These are phyloP conservation scores for Acropora tenuis DNA, from an alignment of 64 coral and sea anemone genomes.

Conservation along the genomic window DNA sequence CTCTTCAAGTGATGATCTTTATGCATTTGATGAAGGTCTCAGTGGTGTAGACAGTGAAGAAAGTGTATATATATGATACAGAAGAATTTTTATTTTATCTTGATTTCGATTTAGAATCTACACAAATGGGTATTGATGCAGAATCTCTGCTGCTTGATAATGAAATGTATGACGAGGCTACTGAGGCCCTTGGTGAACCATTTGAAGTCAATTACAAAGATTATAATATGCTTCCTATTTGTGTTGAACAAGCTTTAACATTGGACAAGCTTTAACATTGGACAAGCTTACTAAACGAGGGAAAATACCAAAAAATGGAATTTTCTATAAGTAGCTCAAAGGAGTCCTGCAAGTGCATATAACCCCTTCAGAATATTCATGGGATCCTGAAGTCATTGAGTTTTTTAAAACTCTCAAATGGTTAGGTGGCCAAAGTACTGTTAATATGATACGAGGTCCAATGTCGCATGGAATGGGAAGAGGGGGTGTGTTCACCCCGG, in stretches of 20 bases:
- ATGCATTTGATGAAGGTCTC: slow-evolving; percentile 33
- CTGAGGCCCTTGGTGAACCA: slow-evolving; percentile 41
- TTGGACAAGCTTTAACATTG: slow-evolving; percentile 17
- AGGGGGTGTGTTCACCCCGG: slow-evolving; percentile 54
- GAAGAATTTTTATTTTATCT: slow-evolving; percentile 61
- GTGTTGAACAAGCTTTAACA: slow-evolving; percentile 61
- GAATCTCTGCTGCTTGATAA: slow-evolving; percentile 57
- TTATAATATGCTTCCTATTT: slow-evolving; percentile 73
- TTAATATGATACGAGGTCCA: slow-evolving; percentile 65
- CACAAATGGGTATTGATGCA: slow-evolving; percentile 54
- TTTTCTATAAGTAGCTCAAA: slow-evolving; percentile 68
- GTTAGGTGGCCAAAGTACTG: slow-evolving; percentile 30
- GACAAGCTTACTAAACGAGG: slow-evolving; percentile 53
- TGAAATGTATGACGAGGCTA: slow-evolving; percentile 26
- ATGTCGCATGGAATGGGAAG: slow-evolving; percentile 74
- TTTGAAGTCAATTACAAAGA: slow-evolving; percentile 55
- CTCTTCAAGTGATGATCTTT: slow-evolving; percentile 56
- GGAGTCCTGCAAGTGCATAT: slow-evolving; percentile 68
- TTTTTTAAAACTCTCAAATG: slow-evolving; percentile 63
- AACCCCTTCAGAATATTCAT: slow-evolving; percentile 68
- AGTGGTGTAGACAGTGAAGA: slow-evolving; percentile 37
- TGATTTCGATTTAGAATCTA: slow-evolving; percentile 47
- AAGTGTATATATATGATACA: slow-evolving; percentile 54
- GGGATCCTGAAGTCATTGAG: slow-evolving; percentile 75
- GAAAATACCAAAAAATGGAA: slow-evolving; percentile 63